These are phyloP conservation scores for Zoanthus sociatus DNA, from an alignment of 92 coral and sea anemone genomes.

Conservation along the genomic window DNA sequence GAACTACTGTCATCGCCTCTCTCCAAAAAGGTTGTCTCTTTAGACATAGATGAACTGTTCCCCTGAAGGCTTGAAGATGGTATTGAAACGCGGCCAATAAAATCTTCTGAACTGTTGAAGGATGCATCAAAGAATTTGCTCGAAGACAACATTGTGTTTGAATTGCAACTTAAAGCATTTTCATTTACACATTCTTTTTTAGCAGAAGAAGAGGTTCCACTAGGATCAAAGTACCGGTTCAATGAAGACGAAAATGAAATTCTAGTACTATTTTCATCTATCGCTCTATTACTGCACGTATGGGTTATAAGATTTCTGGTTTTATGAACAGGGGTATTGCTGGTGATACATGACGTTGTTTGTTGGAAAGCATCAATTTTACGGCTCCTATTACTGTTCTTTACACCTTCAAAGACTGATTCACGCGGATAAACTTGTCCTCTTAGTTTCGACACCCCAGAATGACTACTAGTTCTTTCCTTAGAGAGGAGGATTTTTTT, in stretches of 20 bases:
- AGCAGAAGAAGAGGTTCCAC: neutral
- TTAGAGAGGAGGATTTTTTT: constrained; percentile 20
- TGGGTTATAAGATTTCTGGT: neutral
- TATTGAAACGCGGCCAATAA: neutral
- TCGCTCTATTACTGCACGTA: neutral
- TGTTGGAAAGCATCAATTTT: neutral
- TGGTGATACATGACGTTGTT: neutral
- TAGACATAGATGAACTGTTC: no score
- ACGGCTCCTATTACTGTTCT: neutral
- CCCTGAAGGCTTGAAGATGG: neutral
- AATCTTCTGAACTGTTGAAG: neutral
- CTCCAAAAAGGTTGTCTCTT: neutral
- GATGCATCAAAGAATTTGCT: neutral
- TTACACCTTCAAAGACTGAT: neutral
- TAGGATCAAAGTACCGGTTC: neutral
- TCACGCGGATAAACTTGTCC: neutral
- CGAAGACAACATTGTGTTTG: neutral
- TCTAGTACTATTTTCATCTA: neutral
- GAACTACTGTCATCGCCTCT: neutral
- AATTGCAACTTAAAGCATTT: neutral
- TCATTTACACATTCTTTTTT: neutral
- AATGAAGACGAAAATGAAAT: neutral
- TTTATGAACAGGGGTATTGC: neutral
- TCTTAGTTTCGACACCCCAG: constrained; percentile 31
- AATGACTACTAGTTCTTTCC: neutral